Conservation (phyloP, 2,113 vertebrate genomes). For the Menura novaehollandiae region DNA sequence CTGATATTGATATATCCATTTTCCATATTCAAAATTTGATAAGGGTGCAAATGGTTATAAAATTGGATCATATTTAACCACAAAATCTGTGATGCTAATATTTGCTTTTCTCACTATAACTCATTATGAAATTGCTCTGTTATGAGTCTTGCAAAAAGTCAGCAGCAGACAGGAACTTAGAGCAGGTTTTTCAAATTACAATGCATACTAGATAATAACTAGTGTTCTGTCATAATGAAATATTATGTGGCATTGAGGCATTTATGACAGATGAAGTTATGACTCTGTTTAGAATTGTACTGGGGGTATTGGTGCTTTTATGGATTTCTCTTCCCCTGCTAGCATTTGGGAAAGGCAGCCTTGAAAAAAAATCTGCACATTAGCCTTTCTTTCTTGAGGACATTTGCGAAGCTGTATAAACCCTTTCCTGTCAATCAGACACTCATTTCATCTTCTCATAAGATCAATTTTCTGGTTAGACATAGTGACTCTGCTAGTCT, state of each 20-base stretch:
- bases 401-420: conserved; percentile 8
- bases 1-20: neutral
- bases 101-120: neutral
- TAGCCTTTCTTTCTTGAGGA: conserved; percentile 14
- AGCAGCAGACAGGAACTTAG: neutral
- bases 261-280: neutral
- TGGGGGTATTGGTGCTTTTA: neutral
- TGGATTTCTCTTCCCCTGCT: neutral
- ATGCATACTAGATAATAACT: neutral
- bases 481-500: conserved; percentile 7
- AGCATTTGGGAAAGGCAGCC: neutral
- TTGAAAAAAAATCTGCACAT: neutral
- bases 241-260: neutral
- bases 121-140: neutral
- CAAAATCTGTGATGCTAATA: neutral
- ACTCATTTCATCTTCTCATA: conserved; percentile 31
- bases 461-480: conserved; percentile 42
- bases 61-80: neutral
- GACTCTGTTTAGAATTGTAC: neutral
- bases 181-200: neutral
- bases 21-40: neutral
- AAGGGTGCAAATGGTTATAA: neutral
- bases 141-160: neutral
- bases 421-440: conserved; percentile 10
- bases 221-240: neutral